phyloP scores from a whole-genome alignment of 2,888 invertebrate genomes.

The Perdita meconis region DNA sequence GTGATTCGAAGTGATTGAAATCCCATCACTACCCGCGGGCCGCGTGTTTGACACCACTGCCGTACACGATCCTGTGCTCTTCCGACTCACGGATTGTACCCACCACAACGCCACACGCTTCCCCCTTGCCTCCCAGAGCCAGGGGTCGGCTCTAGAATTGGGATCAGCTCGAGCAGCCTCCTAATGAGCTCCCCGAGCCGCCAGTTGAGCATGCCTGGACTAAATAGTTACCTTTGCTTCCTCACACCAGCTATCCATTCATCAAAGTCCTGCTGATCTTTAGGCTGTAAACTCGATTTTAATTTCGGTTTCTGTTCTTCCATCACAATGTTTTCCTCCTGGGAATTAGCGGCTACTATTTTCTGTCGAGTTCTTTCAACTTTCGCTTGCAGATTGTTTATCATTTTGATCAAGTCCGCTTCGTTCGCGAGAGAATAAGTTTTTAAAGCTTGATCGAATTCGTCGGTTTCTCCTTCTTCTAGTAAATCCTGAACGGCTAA shows the following conservation, averaged over 20 bases:
- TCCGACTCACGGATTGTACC: no score
- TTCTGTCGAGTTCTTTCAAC: constrained; percentile 92
- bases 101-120: no score
- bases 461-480: constrained; percentile 90
- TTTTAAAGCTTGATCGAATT: constrained; percentile 90
- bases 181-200: no score
- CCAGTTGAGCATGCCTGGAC: no score
- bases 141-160: no score
- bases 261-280: constrained; percentile 85
- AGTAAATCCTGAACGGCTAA: constrained; percentile 91
- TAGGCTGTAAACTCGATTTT: constrained; percentile 83
- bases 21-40: no score
- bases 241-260: constrained; percentile 86
- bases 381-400: constrained; percentile 88
- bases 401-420: constrained; percentile 92
- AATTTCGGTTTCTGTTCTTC: constrained; percentile 85
- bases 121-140: no score
- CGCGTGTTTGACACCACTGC: no score
- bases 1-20: no score
- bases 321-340: constrained; percentile 87
- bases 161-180: no score
- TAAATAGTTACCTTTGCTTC: constrained; percentile 86
- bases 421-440: constrained; percentile 91
- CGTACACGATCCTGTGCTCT: no score
- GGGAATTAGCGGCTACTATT: constrained; percentile 89